Evolutionary conservation across 2,888 invertebrate genomes (phyloP), one percentile per base, ranked within the genome.

Genomic region (Lasioglossum marginatum): DNA sequence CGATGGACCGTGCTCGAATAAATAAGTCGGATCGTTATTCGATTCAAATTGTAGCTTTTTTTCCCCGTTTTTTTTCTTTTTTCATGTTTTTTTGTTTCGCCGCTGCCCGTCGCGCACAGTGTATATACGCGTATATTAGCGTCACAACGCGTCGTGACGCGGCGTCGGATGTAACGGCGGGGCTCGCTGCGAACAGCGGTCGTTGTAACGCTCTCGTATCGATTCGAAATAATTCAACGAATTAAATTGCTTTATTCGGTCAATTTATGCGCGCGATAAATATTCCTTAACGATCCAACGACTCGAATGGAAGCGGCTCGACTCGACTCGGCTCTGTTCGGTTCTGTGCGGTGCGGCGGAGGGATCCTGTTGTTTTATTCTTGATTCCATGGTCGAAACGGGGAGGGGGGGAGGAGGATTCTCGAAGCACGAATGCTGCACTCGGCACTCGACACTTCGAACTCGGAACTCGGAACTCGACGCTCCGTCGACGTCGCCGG

Each of bases 21-120:
- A 66, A 80, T 66, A 52, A 37, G 52, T 19, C 10, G 31, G 68
- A 74, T 68, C 37, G 74, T 74, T 74, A 52, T 31, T 40, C 74
- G 68, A 74, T 68, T 74, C 48, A 68, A 66, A 48, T 74, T 45
- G 48, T 63, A 73, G 2, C 40, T 52, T 57, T 43, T 40, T 4
- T 52, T 52, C n/a, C 5, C 2, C n/a, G 10, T n/a, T n/a, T 57
- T 57, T n/a, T n/a, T 57, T 1, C 3, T 1, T n/a, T n/a, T n/a
- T n/a, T n/a, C 10, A n/a, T n/a, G n/a, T n/a, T 37, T 52, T 52
- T 23, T 57, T 12, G n/a, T 57, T 23, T 10, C 57, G 12, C n/a
- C 10, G 23, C 57, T 4, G n/a, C n/a, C 8, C 57, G 14, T 19
- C 37, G 34, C 23, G 34, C 4, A 4, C 37, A 31, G 16, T 4